Conservation (phyloP, 2,113 vertebrate species). For the Hemichromis elongatus region DNA sequence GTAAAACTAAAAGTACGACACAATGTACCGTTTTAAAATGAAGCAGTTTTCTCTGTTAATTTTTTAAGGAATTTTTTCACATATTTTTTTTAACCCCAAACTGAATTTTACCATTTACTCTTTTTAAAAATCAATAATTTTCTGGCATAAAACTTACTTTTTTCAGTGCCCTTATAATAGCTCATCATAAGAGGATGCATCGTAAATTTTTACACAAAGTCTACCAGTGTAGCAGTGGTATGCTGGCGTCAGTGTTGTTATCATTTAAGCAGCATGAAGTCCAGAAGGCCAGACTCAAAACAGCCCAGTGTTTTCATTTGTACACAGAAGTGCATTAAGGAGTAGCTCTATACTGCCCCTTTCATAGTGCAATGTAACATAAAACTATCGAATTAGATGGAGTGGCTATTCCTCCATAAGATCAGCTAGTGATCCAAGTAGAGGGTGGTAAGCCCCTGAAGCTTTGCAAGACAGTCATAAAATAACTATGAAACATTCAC, state of each 20-base stretch:
- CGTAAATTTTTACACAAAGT: neutral
- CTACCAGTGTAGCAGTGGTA: neutral
- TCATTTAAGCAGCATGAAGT: neutral
- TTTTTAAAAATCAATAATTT: neutral
- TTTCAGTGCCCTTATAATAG: neutral
- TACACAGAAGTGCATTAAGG: neutral
- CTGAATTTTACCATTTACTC: neutral
- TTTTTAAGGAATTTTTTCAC: neutral
- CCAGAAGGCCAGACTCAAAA: neutral
- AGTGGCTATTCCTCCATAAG: neutral
- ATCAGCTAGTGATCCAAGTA: neutral
- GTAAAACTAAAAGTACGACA: neutral
- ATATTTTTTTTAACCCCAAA: neutral
- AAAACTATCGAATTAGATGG: neutral
- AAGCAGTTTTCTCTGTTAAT: neutral
- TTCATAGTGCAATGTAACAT: neutral
- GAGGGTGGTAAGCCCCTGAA: neutral
- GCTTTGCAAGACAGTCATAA: neutral
- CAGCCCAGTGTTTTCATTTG: neutral
- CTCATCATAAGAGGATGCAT: neutral
- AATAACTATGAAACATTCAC: neutral
- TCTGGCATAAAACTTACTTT: neutral
- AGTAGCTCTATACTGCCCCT: neutral
- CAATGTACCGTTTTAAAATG: accelerated
- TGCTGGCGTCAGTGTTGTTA: neutral